Conservation (phyloP, 2,113 vertebrate genomes). For the Suricata suricatta region DNA sequence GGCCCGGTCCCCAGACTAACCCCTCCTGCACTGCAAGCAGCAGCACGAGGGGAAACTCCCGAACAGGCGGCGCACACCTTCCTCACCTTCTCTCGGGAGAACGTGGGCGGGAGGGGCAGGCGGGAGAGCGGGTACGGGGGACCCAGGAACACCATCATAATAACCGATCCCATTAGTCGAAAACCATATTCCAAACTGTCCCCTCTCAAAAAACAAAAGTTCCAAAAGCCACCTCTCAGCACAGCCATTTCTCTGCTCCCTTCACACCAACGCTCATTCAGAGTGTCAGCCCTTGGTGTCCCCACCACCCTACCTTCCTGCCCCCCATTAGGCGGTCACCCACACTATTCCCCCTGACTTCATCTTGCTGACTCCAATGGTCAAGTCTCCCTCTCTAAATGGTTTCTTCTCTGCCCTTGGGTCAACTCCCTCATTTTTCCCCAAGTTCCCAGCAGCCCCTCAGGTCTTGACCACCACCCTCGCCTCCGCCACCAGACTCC, state of each 20-base stretch:
- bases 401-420: not conserved
- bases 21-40: not conserved
- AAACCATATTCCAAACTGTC: fast-evolving
- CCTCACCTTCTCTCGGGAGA: fast-evolving
- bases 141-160: not conserved
- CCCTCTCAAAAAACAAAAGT: not conserved
- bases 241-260: not conserved
- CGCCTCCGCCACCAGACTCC: not conserved
- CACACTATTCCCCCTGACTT: fast-evolving
- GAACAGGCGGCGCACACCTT: no score
- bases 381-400: not conserved
- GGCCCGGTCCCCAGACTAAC: not conserved
- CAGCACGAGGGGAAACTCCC: fast-evolving
- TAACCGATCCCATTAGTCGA: fast-evolving
- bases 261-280: fast-evolving
- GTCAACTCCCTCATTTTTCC: not conserved
- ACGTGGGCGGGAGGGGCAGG: no score
- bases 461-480: not conserved
- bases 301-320: not conserved
- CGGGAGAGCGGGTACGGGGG: fast-evolving
- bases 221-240: fast-evolving
- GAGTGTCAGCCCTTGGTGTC: fast-evolving
- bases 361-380: not conserved
- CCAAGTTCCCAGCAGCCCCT: not conserved
- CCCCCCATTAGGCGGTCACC: not conserved